Conservation (phyloP, 2,888 invertebrate genomes). For the Lottia scabra region DNA sequence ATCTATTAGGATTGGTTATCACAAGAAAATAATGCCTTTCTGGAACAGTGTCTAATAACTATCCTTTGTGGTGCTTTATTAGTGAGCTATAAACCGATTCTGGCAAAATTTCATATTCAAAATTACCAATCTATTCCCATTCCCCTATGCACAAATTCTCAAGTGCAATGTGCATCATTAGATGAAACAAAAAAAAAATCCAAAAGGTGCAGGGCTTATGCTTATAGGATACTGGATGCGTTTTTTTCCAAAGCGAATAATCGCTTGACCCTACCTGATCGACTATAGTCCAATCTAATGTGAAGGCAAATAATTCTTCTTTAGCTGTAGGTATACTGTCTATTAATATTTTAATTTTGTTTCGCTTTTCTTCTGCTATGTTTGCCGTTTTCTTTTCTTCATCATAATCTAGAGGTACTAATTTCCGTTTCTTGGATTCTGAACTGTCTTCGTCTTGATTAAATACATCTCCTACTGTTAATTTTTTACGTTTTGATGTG, state of each 20-base stretch:
- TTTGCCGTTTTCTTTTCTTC: conserved; percentile 60
- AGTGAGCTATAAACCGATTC: too few relatives aligned
- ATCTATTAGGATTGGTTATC: neutral
- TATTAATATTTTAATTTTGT: conserved; percentile 95
- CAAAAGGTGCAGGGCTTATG: too few relatives aligned
- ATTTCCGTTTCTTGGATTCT: conserved; percentile 79
- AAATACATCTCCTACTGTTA: conserved; percentile 86
- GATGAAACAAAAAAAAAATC: too few relatives aligned
- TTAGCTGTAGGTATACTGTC: conserved; percentile 99
- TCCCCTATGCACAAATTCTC: too few relatives aligned
- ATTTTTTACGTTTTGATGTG: conserved; percentile 75
- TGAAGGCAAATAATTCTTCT: conserved; percentile 93
- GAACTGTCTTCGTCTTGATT: conserved; percentile 77
- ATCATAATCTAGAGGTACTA: conserved; percentile 69
- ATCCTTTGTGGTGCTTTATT: too few relatives aligned
- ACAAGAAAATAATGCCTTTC: too few relatives aligned
- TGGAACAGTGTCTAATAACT: too few relatives aligned
- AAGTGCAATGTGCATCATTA: too few relatives aligned
- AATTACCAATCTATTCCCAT: too few relatives aligned
- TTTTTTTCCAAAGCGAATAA: too few relatives aligned
- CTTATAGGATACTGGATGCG: too few relatives aligned
- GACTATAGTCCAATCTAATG: conserved; percentile 89
- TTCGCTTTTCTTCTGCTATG: conserved; percentile 89
- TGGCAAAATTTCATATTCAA: too few relatives aligned
- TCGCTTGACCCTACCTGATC: conserved; percentile 73